Evolutionary conservation across 2,797 vertebrate genomes (phyloP), one percentile per base, ranked within the genome.

Genomic region (Lindbergichthys nudifrons): DNA sequence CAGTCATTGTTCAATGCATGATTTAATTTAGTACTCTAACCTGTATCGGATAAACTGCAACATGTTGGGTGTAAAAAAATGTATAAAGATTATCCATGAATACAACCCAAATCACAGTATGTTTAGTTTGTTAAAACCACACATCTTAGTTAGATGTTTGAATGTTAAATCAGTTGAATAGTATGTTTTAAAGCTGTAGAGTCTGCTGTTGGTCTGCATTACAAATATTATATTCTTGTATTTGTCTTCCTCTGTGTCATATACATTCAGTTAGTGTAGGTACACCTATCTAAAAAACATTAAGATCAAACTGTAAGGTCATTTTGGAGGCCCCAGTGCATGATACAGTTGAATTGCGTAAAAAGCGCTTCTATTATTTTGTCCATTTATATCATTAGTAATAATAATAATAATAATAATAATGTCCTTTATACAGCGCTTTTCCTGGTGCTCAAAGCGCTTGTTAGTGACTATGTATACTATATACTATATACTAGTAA

Each of bases 311-410:
- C 14, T 32, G 0, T 23, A 13, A 15, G 11, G 39, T 18, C 2
- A 50, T 32, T 47, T 42, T 75, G 15, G 16, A 32, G 0, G 7
- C 36, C 46, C 30, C 54, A 65, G n/a, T 47, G 45, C 62, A 7
- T 54, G 13, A n/a, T 64, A 5, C 32, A 61, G 10, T 58, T 70
- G 26, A 59, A 61, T 30, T 54, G 13, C 30, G 48, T 57, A 7
- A 39, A 0, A 13, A 0, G 15, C 10, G 11, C 68, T 75, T 59
- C 46, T 36, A 2, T 69, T 58, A 41, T 54, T 19, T 54, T 70
- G 23, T 52, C 30, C 6, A 59, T 36, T 26, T 26, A 36, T 36
- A 36, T 36, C 32, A 36, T 26, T 26, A 26, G 26, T 26, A 26
- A 26, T 26, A 26, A 26, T 26, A 26, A 26, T 26, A 26, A 26